Base-by-base conservation (phyloP, 1,140 invertebrate species). In the Sesamia nonagrioides region DNA sequence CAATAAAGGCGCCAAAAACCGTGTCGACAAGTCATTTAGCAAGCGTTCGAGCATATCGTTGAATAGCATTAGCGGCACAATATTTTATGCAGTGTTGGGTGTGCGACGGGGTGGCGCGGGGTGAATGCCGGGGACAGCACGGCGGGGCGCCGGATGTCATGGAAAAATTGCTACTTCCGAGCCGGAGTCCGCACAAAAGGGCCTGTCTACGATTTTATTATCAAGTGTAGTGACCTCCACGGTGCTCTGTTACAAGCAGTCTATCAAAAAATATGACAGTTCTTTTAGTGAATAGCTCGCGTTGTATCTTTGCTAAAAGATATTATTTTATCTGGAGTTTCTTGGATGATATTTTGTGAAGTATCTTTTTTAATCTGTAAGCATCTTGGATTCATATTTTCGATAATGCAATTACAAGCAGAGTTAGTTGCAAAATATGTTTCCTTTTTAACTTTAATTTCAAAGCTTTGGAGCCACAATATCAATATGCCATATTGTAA, bases 151-250 rank as follows among this genome's bases (percentile, higher is more conserved):
- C 87, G 90, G 91, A 91, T 92, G 89, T 90, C 89, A 88, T 82
- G 90, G 89, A 94, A 91, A 90, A 92, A 92, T 92, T 91, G 91
- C 88, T 92, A 88, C 90, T 92, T 90, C 88, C 89, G 86, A 84
- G 78, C 83, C 85, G 83, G 80, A 79, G 83, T 84, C 71, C 83
- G 80, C 81, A 83, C 86, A 85, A 91, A 87, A 87, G 84, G 84
- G 80, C 79, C 84, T 84, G 86, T 84, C 87, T 84, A 79, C 80
- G 80, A 90, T 87, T 85, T 86, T 88, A 91, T 89, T 92, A 89
- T 86, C 80, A 87, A 84, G 84, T 88, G 80, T 81, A 87, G 71
- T 87, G 86, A 87, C 86, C 88, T 84, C 75, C 77, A 78, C 81
- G 78, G 60, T 78, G 79, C 73, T 69, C 63, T 74, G 80, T 84